Percentiles rank a stretch among this genome's conserved stretches.
phyloP scores from a whole-genome alignment of 2,797 vertebrate genomes.

The Liasis olivaceus region DNA sequence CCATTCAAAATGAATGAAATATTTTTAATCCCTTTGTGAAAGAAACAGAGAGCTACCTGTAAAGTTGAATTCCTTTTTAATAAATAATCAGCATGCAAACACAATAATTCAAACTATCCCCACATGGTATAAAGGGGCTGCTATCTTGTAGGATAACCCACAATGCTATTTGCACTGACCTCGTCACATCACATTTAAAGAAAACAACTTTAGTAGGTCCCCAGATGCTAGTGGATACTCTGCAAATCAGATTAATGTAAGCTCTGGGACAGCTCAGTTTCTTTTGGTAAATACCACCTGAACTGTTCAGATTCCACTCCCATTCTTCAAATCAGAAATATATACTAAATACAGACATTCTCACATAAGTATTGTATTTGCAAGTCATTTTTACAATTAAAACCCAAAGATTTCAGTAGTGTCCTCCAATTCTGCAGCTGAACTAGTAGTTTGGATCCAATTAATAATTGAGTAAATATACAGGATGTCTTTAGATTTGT shows the following conservation, averaged over 20 bases:
- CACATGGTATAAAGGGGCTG: slow-evolving; percentile 64
- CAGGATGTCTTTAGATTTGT: neutral
- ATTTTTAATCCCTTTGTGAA: slow-evolving; percentile 57
- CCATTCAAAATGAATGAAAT: slow-evolving; percentile 60
- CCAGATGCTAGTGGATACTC: slow-evolving; percentile 61
- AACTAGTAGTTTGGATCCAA: neutral
- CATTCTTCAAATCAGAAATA: slow-evolving; percentile 17
- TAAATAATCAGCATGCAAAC: slow-evolving; percentile 63
- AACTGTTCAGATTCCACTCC: slow-evolving; percentile 51
- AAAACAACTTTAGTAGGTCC: slow-evolving; percentile 65
- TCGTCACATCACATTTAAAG: slow-evolving; percentile 69
- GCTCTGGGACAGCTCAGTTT: slow-evolving; percentile 66
- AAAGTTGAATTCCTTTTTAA: slow-evolving; percentile 54
- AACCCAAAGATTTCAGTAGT: slow-evolving; percentile 52
- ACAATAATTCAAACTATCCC: slow-evolving; percentile 65
- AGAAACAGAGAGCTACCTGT: slow-evolving; percentile 56
- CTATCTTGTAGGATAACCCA: slow-evolving; percentile 57
- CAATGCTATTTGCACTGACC: slow-evolving; percentile 51
- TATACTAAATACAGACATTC: slow-evolving; percentile 27
- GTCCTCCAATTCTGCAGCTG: slow-evolving; percentile 37
- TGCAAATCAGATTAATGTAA: slow-evolving; percentile 76
- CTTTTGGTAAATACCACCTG: slow-evolving; percentile 67
- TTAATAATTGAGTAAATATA: neutral
- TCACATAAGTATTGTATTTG: slow-evolving; percentile 39
- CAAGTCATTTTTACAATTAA: slow-evolving; percentile 51